phyloP scores from a whole-genome alignment of 2,888 invertebrate species.

The Deladenus siricidicola region DNA sequence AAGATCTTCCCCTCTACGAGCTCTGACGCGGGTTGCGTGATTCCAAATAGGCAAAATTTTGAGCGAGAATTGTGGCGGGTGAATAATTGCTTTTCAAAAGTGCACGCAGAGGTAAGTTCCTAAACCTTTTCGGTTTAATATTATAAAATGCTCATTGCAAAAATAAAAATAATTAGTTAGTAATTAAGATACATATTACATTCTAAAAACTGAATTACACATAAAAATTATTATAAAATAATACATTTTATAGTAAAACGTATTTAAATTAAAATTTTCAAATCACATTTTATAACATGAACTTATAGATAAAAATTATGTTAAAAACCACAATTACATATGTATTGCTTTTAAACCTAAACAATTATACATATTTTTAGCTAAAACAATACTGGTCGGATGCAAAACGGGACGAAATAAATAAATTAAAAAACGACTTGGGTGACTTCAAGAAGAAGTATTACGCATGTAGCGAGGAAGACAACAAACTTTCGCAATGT shows the following conservation, averaged over 20 bases:
- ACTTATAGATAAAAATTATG: too few species aligned
- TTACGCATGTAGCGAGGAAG: conserved; percentile 7
- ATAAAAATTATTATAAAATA: too few species aligned
- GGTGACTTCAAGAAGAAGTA: conserved; percentile 7
- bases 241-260: too few species aligned
- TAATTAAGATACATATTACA: too few species aligned
- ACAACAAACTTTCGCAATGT: neutral
- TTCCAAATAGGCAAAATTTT: conserved; percentile 27
- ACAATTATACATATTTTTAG: too few species aligned
- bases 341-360: too few species aligned
- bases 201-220: too few species aligned
- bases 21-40: neutral
- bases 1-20: neutral
- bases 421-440: neutral
- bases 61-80: conserved; percentile 26
- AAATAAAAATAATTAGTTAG: too few species aligned
- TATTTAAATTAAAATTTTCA: neutral
- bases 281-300: too few species aligned
- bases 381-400: conserved; percentile 22
- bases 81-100: conserved; percentile 21
- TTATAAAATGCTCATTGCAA: too few species aligned
- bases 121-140: too few species aligned
- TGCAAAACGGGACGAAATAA: conserved; percentile 14
- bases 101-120: conserved; percentile 24
- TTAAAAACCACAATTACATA: too few species aligned